Evolutionary conservation across 2,888 invertebrate genomes (phyloP).

Genomic region (Drosophila kambysellisi): DNA sequence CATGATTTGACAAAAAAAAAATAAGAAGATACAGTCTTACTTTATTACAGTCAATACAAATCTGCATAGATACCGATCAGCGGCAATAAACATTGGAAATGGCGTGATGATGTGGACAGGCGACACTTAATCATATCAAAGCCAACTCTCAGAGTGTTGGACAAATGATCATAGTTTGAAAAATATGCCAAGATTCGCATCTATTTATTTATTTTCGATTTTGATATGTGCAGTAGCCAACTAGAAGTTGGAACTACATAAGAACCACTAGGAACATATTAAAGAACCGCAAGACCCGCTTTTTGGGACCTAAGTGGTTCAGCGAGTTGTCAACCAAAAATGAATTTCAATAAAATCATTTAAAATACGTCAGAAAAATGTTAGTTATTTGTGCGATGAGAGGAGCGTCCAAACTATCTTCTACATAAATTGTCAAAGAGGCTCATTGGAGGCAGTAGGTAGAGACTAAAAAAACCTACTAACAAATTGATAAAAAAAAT

Average conservation of each 20-base stretch:
- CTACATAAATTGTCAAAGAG: constrained; percentile 58
- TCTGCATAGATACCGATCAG: constrained; percentile 66
- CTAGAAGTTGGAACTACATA: constrained; percentile 32
- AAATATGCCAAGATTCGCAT: neutral
- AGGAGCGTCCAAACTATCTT: constrained; percentile 31
- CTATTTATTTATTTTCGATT: constrained; percentile 4
- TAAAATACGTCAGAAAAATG: constrained; percentile 79
- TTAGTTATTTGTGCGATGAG: constrained; percentile 57
- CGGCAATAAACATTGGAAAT: constrained; percentile 62
- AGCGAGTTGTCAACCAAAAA: constrained; percentile 73
- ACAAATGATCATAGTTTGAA: neutral
- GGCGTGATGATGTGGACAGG: constrained; percentile 60
- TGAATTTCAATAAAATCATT: constrained; percentile 78
- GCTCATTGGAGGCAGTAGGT: constrained; percentile 10
- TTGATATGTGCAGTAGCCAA: constrained; percentile 38
- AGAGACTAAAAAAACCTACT: constrained; percentile 56
- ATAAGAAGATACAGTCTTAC: constrained; percentile 29
- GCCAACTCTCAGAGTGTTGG: neutral
- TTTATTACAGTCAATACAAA: constrained; percentile 44
- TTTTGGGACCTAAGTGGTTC: constrained; percentile 68
- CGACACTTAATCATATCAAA: constrained; percentile 60
- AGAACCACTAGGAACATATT: constrained; percentile 16
- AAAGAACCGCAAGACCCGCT: constrained; percentile 32
- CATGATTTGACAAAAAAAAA: constrained; percentile 20
- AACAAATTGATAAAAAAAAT: constrained; percentile 25